These are phyloP conservation scores for Orbicella faveolata DNA, from an alignment of 64 coral and sea anemone species.

Conservation along the genomic window DNA sequence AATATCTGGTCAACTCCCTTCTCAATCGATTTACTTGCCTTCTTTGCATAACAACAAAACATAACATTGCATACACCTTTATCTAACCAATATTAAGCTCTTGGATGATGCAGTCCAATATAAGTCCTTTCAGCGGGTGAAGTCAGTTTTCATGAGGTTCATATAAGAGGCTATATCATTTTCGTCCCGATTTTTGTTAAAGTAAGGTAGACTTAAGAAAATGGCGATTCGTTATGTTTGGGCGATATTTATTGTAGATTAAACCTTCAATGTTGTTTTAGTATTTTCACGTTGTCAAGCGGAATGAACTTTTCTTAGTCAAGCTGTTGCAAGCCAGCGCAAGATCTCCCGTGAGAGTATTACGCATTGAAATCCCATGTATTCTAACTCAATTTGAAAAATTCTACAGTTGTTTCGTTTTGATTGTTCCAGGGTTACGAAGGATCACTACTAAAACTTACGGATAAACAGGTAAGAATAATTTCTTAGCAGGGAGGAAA, in stretches of 20 bases:
- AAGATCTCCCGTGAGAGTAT: neutral
- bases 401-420: neutral
- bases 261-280: too few relatives aligned
- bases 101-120: neutral
- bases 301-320: neutral
- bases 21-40: conserved; percentile 22
- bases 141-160: neutral
- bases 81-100: neutral
- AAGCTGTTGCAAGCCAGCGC: neutral
- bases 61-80: neutral
- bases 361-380: neutral
- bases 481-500: conserved; percentile 15
- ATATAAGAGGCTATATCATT: neutral
- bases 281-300: neutral
- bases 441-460: conserved; percentile 89
- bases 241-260: too few relatives aligned
- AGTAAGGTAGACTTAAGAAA: too few relatives aligned
- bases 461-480: conserved; percentile 85
- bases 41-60: conserved; percentile 32
- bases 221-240: too few relatives aligned
- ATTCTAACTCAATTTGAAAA: neutral
- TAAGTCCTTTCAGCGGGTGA: neutral
- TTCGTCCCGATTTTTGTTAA: neutral
- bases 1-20: neutral
- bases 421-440: conserved; percentile 84